Evolutionary conservation across 2,113 vertebrate genomes (phyloP).

Genomic region (Shinisaurus crocodilurus): DNA sequence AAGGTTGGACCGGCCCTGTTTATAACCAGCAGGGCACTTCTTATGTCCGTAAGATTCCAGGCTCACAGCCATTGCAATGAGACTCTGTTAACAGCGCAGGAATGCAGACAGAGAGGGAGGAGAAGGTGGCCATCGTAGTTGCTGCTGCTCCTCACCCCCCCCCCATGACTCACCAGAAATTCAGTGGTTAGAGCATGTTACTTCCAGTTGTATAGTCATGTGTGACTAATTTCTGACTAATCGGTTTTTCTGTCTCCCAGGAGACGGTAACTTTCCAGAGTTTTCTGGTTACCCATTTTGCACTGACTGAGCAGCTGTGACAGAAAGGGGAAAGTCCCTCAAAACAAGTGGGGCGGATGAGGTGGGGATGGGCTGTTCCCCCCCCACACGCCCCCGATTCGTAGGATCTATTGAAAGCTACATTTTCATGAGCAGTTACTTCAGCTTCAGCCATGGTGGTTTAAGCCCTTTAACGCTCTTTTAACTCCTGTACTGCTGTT

Average conservation of each 20-base stretch:
- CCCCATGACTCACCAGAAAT: constrained; percentile 57
- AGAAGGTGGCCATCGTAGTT: no score
- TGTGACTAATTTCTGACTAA: constrained; percentile 57
- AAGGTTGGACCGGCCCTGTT: no score
- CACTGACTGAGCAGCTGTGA: constrained; percentile 7
- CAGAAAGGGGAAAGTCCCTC: constrained; percentile 18
- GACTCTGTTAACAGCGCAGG: neutral
- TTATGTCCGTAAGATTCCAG: neutral
- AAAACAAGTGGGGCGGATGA: neutral
- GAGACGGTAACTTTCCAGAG: constrained; percentile 22
- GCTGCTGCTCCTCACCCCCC: constrained; percentile 2
- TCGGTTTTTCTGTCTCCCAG: constrained; percentile 33
- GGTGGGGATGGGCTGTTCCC: neutral
- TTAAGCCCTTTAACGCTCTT: neutral
- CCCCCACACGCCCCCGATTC: no score
- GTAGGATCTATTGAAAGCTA: neutral
- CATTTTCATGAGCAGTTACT: neutral
- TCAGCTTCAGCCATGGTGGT: neutral
- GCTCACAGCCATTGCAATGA: neutral
- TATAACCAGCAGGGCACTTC: neutral
- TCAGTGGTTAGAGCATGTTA: constrained; percentile 20
- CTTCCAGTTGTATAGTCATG: constrained; percentile 27
- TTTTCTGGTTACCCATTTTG: constrained; percentile 12
- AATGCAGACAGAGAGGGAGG: neutral
- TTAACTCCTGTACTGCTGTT: neutral